Percentiles rank a stretch among this genome's conserved stretches.
Evolutionary conservation across 2,888 invertebrate genomes (phyloP).

Genomic region (Drosophila parthenogenetica): DNA sequence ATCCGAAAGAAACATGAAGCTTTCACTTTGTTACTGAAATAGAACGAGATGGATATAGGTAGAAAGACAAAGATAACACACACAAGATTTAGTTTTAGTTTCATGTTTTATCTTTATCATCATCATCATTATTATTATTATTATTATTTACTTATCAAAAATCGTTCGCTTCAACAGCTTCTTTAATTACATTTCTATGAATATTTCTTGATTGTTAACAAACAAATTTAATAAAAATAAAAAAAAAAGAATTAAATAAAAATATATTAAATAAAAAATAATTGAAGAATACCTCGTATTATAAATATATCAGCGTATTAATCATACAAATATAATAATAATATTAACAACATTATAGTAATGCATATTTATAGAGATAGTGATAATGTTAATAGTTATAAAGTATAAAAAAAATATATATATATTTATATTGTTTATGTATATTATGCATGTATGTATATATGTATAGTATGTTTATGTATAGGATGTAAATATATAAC

Average conservation of each 20-base stretch:
- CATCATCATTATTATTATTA: slow-evolving; percentile 38
- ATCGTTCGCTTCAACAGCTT: slow-evolving; percentile 33
- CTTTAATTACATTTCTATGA: slow-evolving; percentile 49
- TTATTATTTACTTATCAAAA: slow-evolving; percentile 51
- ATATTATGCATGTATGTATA: slow-evolving; percentile 26
- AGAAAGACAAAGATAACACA: slow-evolving; percentile 44
- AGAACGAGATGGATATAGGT: slow-evolving; percentile 39
- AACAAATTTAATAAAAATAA: slow-evolving; percentile 34
- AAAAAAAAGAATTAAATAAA: slow-evolving; percentile 21
- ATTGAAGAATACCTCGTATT: slow-evolving; percentile 46
- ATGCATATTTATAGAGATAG: slow-evolving; percentile 54
- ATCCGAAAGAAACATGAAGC: slow-evolving; percentile 18
- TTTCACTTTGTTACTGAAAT: slow-evolving; percentile 54
- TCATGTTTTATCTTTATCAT: slow-evolving; percentile 48
- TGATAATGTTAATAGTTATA: slow-evolving; percentile 47
- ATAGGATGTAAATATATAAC: slow-evolving; percentile 53
- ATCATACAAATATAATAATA: slow-evolving; percentile 75
- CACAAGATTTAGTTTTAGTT: slow-evolving; percentile 44
- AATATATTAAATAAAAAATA: slow-evolving; percentile 33
- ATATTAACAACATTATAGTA: slow-evolving; percentile 77
- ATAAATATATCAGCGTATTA: slow-evolving; percentile 59
- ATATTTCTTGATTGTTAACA: slow-evolving; percentile 51
- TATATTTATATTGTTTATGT: slow-evolving; percentile 37
- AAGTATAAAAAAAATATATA: slow-evolving; percentile 52
- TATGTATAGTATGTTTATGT: slow-evolving; percentile 45